These are phyloP conservation scores for Drosophila bocki DNA, from an alignment of 1,140 invertebrate genomes.

Conservation along the genomic window DNA sequence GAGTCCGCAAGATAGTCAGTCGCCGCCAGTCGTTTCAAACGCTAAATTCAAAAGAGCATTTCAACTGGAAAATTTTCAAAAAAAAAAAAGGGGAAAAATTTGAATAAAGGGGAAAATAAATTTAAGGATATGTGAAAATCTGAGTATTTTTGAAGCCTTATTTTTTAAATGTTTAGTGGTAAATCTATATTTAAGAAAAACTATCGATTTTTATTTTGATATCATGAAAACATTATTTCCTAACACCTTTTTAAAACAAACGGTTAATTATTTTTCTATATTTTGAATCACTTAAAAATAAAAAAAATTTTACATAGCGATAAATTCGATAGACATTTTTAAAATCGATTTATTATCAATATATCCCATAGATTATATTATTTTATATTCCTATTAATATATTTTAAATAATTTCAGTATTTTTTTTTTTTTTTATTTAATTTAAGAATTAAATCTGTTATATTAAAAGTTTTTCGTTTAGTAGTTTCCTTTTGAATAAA, in stretches of 20 bases:
- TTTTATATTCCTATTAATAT: background rate
- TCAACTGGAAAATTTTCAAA: conserved; percentile 74
- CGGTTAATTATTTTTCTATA: no score
- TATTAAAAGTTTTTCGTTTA: background rate
- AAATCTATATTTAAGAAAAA: no score
- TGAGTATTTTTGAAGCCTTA: no score
- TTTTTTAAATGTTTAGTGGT: no score
- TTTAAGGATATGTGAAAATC: no score
- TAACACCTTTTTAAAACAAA: no score
- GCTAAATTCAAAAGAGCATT: conserved; percentile 74
- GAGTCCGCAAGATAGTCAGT: conserved; percentile 48
- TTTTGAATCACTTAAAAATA: no score
- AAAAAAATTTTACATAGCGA: background rate
- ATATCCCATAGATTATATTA: background rate
- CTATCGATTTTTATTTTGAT: background rate
- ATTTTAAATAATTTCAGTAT: background rate
- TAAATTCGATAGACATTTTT: background rate
- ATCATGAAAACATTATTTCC: background rate
- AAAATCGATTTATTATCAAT: background rate
- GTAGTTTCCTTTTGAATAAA: background rate
- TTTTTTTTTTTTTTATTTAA: background rate
- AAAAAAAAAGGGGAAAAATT: conserved; percentile 10
- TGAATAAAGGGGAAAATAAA: background rate
- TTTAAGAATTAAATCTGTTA: background rate
- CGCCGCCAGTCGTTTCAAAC: conserved; percentile 31